A percentile compares a stretch with the other conserved stretches of the same genome.
phyloP scores from a whole-genome alignment of 2,113 vertebrate genomes.

The Xiphophorus maculatus region DNA sequence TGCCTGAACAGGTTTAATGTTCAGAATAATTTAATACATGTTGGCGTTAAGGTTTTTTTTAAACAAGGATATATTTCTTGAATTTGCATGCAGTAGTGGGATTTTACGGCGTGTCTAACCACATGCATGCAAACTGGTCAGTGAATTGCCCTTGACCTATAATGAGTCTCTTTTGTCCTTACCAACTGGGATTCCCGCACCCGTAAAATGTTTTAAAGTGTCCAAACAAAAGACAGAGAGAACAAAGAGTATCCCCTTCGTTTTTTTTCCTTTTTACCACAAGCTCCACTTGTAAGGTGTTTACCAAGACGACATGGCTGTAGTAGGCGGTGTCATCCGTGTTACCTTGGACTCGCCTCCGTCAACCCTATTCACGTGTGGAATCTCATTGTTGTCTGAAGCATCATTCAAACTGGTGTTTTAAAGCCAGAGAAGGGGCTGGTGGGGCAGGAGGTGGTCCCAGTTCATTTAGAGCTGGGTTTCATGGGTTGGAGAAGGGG shows the following conservation, averaged over 20 bases:
- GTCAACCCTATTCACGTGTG: conserved; percentile 71
- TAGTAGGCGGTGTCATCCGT: conserved; percentile 61
- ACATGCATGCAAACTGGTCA: conserved; percentile 35
- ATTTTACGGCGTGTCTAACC: conserved; percentile 29
- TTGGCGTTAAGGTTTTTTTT: neutral
- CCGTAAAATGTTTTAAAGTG: conserved; percentile 77
- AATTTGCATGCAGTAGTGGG: neutral
- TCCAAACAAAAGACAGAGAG: conserved; percentile 71
- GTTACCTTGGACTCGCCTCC: conserved; percentile 74
- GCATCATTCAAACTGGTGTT: conserved; percentile 78
- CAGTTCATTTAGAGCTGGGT: conserved; percentile 68
- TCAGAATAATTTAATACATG: neutral
- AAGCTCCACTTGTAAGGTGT: conserved; percentile 66
- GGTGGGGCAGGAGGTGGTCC: conserved; percentile 52
- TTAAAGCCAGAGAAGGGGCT: conserved; percentile 54
- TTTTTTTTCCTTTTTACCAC: conserved; percentile 70
- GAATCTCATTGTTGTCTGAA: conserved; percentile 80
- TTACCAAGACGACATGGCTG: conserved; percentile 63
- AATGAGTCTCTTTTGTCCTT: conserved; percentile 60
- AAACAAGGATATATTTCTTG: neutral
- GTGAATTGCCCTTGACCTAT: conserved; percentile 70
- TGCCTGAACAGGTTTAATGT: neutral
- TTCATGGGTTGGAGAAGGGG: conserved; percentile 50
- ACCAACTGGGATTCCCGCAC: conserved; percentile 74
- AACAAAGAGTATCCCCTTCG: conserved; percentile 64